Evolutionary conservation across 30 jellyfish, hydroid and myxozoan genomes (phyloP), one percentile per base, ranked within the genome.

Genomic region (Aurelia coerulea): DNA sequence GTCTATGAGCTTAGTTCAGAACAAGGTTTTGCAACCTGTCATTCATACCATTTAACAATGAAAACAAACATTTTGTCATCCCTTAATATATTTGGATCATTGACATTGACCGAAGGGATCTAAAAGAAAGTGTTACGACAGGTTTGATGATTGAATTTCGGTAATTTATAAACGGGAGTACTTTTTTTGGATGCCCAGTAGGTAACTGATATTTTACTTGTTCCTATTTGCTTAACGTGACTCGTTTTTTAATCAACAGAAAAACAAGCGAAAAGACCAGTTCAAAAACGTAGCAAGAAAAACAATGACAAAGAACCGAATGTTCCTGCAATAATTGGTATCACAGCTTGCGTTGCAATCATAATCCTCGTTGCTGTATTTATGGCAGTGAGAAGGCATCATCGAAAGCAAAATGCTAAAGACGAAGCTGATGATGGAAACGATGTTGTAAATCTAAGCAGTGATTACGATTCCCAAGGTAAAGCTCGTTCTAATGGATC

Each of bases 261-360:
- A 60, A 23, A 60, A 13, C 70, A 3, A 10, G 35, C 4, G 35
- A n/a, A 13, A 23, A n/a, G 35, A 23, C 31, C 70, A 4, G 35
- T 60, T 60, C 35, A 23, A 60, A 60, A 60, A 60, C 31, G 37
- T 11, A 23, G 70, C 34, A 60, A 14, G 10, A 50, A 50, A 52
- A 54, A 34, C 75, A 83, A 59, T 35, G 63, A 23, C 42, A 75
- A 79, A 67, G 87, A 74, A 64, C 88, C 93, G 60, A 92, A 92
- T 84, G 92, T 87, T 50, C 91, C 98, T 1, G 91, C 92, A 32
- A 92, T 92, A 23, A 78, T 83, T 46, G 96, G 98, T 16, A 92
- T 92, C 2, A 87, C 95, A 10, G 96, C 96, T 1, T 92, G 98
- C 31, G 96, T 87, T 3, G 71, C 83, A 23, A 87, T 92, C 53